Base-by-base conservation (phyloP, 1,140 invertebrate species). In the Conus betulinus region DNA sequence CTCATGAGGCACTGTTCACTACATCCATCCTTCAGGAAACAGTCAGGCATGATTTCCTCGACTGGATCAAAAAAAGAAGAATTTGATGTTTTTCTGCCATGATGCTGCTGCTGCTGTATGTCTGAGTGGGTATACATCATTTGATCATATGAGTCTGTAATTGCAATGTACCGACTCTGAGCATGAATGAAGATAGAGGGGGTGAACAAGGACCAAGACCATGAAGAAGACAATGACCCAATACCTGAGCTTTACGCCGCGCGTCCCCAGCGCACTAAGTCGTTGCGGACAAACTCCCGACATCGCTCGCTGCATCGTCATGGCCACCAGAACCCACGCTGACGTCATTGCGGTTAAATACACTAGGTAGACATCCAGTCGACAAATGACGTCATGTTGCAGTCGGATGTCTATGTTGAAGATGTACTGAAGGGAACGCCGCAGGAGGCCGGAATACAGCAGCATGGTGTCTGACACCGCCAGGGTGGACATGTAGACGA, bases 381-480 rank as follows among this genome's bases (percentile, higher is more conserved):
- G 87, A 85, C 92, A 92, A 2, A 87, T 79, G 11, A 55, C 20
- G 13, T 63, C 76, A 5, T 81, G 78, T 5, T 86, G n/a, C 7
- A 89, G 3, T 78, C 91, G 17, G 8, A 92, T 83, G 39, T 92
- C 92, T 1, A 88, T 11, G 3, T 90, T 86, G 25, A 91, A 89
- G n/a, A 57, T 17, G 67, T 88, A 84, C 23, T 57, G 84, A 10
- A 92, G 84, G 89, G 88, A 91, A 8, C 90, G 88, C 17, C 90
- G 60, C 5, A 90, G 79, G 3, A 92, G 87, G 0, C 91, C 91
- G 17, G 88, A 51, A 20, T 84, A 90, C 7, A 92, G 67, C 13
- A 91, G 87, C 0, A 85, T 17, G 25, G 87, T 25, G 57, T 92
- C 91, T 6, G 88, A 78, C 15, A 90, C 6, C 8, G 90, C 90